Evolutionary conservation across 2,113 vertebrate genomes (phyloP), one percentile per base, ranked within the genome.

Genomic region (Xenopus laevis): DNA sequence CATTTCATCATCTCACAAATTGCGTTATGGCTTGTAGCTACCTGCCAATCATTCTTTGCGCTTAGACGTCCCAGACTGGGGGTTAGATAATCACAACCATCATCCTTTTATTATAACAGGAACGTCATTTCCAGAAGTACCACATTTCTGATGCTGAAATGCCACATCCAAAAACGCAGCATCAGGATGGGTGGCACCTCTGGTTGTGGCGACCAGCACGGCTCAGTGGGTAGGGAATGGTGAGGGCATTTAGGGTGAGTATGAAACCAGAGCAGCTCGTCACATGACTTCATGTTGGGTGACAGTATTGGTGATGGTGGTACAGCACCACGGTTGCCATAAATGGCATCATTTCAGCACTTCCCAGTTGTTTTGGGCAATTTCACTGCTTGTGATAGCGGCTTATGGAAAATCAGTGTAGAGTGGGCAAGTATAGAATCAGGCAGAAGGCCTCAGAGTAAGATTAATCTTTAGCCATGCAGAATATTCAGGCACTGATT

Each of bases 71-170:
- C 8, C 47, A 50, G 47, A 12, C 1, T 50, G 47, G 47, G 47
- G 11, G 12, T 50, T 16, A 13, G 47, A 40, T 50, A 50, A n/a
- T 16, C 53, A 55, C 47, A 62, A 57, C n/a, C 40, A 16, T 4
- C n/a, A 12, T 6, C 45, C 65, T 40, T 21, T 60, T 45, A 59
- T 16, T 53, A 60, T 75, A 21, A 50, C 45, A 68, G 73, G 73
- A 75, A 66, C 72, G 72, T 68, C 72, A 17, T 68, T 61, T 68
- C 72, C 72, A 75, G 57, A 68, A 75, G 73, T 75, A 75, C 73
- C 73, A 75, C 73, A 75, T 75, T 75, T 75, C 73, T 75, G 73
- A 75, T 60, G 72, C 72, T 75, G 73, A 75, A 75, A 52, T 75
- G 73, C 65, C 65, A 59, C 11, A 45, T 68, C 52, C 58, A 52